Percentiles rank a stretch among this genome's conserved stretches.
Evolutionary conservation across 2,797 vertebrate genomes (phyloP).

Genomic region (Ataeniobius toweri): DNA sequence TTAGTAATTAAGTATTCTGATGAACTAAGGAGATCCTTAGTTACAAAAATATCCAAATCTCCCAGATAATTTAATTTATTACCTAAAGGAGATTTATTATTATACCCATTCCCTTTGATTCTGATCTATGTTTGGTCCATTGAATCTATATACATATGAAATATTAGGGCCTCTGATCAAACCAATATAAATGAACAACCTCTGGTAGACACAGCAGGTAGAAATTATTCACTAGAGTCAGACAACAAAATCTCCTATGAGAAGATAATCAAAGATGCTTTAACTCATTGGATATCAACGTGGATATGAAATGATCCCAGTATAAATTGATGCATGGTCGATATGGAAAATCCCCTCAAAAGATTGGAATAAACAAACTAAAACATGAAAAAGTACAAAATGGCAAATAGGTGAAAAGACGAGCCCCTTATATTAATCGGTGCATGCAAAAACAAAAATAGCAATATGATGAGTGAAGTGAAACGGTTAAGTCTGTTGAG

Average conservation of each 20-base stretch:
- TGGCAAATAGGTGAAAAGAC: background rate
- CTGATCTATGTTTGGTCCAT: background rate
- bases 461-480: conserved; percentile 10
- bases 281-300: background rate
- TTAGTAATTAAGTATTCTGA: background rate
- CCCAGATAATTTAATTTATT: background rate
- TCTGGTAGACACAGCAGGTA: too few species aligned
- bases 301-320: background rate
- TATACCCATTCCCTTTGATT: background rate
- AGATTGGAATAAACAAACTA: too few species aligned
- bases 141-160: background rate
- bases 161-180: background rate
- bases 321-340: background rate
- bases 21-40: background rate
- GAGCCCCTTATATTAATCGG: conserved; percentile 4
- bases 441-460: conserved; percentile 11
- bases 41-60: background rate
- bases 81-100: background rate
- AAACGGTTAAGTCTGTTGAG: conserved; percentile 27
- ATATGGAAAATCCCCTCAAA: background rate
- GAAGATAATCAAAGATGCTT: background rate
- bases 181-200: too few species aligned
- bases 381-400: background rate
- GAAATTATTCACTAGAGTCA: too few species aligned
- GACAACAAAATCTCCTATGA: background rate